A percentile compares a stretch with the other conserved stretches of the same genome.
phyloP scores from a whole-genome alignment of 2,113 vertebrate genomes.

The Scalopus aquaticus region DNA sequence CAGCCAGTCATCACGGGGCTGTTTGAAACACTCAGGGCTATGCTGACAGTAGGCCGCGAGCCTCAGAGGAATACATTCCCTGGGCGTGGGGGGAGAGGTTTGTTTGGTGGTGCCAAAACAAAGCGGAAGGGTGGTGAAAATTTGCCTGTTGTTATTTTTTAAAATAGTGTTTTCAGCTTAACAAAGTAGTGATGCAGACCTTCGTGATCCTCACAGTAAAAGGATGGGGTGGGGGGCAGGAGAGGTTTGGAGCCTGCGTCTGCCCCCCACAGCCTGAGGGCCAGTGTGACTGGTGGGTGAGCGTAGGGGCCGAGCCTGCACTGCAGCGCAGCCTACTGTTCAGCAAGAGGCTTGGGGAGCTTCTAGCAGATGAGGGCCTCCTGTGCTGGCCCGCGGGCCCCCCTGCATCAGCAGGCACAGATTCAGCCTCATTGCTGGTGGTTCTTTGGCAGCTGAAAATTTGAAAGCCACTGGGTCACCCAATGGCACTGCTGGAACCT shows the following conservation, averaged over 20 bases:
- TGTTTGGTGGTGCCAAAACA: neutral
- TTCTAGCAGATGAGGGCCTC: neutral
- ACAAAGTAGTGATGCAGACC: neutral
- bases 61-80: conserved; percentile 31
- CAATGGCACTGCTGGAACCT: neutral
- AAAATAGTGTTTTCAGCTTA: neutral
- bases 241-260: neutral
- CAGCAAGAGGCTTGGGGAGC: neutral
- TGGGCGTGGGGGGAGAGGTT: conserved; percentile 15
- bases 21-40: neutral
- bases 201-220: neutral
- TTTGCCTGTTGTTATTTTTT: neutral
- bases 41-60: neutral
- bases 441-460: neutral
- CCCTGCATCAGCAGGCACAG: neutral
- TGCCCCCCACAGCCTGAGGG: neutral
- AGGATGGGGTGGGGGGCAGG: neutral
- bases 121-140: neutral
- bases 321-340: neutral
- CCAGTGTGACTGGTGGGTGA: neutral
- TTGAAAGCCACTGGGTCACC: neutral
- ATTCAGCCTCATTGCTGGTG: neutral
- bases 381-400: neutral
- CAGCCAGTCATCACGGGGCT: conserved; percentile 4
- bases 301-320: accelerated